These are phyloP conservation scores for Tiaroga cobitis DNA, from an alignment of 2,797 vertebrate species.

Conservation along the genomic window DNA sequence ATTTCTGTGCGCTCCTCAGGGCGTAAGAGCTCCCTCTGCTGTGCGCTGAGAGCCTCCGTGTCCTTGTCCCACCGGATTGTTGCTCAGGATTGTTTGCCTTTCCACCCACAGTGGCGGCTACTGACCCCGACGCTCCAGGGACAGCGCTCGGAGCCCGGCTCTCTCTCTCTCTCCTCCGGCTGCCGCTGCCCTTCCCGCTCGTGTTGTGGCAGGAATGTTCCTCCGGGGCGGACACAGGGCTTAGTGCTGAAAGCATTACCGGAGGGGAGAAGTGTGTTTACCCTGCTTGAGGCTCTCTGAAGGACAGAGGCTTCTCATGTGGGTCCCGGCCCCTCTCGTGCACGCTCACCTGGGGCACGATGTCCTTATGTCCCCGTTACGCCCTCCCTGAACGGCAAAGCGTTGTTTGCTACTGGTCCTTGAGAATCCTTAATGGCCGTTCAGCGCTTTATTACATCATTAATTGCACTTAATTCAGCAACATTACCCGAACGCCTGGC, in stretches of 20 bases:
- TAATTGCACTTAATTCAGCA: conserved; percentile 90
- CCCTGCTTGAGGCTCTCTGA: conserved; percentile 60
- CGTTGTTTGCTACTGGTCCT: conserved; percentile 79
- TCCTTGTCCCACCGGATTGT: conserved; percentile 33
- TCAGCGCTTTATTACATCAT: conserved; percentile 86
- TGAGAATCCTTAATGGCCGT: conserved; percentile 81
- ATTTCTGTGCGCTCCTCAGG: conserved; percentile 41
- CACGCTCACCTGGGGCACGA: conserved; percentile 28
- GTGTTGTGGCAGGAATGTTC: conserved; percentile 67
- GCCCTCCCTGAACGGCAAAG: conserved; percentile 48
- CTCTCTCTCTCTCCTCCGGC: conserved; percentile 70
- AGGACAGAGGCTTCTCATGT: conserved; percentile 63
- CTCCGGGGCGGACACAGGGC: conserved; percentile 63
- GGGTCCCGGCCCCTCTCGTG: conserved; percentile 32
- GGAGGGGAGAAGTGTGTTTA: conserved; percentile 71
- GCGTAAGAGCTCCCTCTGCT: conserved; percentile 63
- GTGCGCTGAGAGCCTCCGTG: conserved; percentile 47
- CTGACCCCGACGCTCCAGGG: conserved; percentile 47
- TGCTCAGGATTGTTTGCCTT: conserved; percentile 50
- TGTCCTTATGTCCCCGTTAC: conserved; percentile 55
- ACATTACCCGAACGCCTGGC: conserved; percentile 82
- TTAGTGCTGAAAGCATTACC: conserved; percentile 72
- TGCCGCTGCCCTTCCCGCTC: conserved; percentile 70
- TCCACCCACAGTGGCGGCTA: conserved; percentile 36
- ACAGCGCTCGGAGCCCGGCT: conserved; percentile 65